A percentile compares a stretch with the other conserved stretches of the same genome.
Conservation (phyloP, 2,888 invertebrate genomes). For the Ptilodon capucinus region DNA sequence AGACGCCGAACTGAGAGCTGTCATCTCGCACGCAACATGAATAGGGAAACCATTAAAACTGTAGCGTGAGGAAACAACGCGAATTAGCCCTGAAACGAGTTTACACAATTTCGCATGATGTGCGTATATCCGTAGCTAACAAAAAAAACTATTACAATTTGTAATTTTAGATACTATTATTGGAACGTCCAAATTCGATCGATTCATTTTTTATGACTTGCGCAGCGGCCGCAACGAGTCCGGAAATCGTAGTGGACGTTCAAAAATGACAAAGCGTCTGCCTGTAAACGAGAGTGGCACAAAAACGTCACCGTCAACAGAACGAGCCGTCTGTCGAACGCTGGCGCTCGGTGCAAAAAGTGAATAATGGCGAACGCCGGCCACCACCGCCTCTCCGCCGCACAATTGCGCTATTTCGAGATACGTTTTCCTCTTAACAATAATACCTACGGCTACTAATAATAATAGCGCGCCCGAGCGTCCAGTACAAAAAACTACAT, state of each 20-base stretch:
- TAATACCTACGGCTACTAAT: slow-evolving; percentile 54
- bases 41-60: slow-evolving; percentile 42
- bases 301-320: slow-evolving; percentile 61
- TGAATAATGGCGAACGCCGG: slow-evolving; percentile 60
- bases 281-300: slow-evolving; percentile 49
- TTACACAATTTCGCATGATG: slow-evolving; percentile 13
- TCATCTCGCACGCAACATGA: slow-evolving; percentile 46
- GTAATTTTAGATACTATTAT: slow-evolving; percentile 7
- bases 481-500: slow-evolving; percentile 43
- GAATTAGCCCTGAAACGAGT: slow-evolving; percentile 34
- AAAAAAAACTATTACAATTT: slow-evolving; percentile 16
- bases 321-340: slow-evolving; percentile 51
- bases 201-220: slow-evolving; percentile 41
- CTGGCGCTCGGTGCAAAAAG: slow-evolving; percentile 59
- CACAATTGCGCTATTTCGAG: slow-evolving; percentile 72
- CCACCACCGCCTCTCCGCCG: slow-evolving; percentile 46
- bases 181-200: background rate
- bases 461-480: slow-evolving; percentile 45
- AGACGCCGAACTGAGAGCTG: slow-evolving; percentile 40
- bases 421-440: slow-evolving; percentile 71
- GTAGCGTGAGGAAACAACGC: slow-evolving; percentile 41
- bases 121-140: slow-evolving; percentile 19
- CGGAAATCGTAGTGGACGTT: slow-evolving; percentile 58
- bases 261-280: slow-evolving; percentile 62
- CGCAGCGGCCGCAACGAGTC: slow-evolving; percentile 38